Evolutionary conservation across 2,113 vertebrate genomes (phyloP).

Genomic region (Poicephalus meyeri): DNA sequence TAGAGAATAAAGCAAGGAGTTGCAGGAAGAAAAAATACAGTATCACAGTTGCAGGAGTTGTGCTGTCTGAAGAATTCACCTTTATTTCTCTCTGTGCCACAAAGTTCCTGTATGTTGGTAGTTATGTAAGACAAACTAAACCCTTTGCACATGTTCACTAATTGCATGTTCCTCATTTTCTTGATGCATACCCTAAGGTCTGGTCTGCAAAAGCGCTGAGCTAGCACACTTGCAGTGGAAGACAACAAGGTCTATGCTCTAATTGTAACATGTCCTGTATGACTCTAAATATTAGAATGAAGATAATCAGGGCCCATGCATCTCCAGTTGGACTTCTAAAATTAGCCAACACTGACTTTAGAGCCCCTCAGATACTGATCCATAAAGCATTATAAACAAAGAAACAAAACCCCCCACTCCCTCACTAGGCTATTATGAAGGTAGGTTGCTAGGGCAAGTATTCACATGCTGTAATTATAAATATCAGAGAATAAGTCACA

Average conservation of each 20-base stretch:
- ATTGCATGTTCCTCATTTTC: not conserved
- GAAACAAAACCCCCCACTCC: not conserved
- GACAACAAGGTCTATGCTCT: not conserved
- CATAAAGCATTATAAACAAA: not conserved
- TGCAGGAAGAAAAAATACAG: not conserved
- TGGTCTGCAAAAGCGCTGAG: not conserved
- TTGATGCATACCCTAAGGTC: not conserved
- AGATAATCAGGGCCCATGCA: not conserved
- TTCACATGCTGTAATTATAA: not conserved
- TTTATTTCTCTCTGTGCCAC: not conserved
- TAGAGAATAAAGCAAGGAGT: not conserved
- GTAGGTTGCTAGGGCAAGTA: not conserved
- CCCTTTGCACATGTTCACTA: not conserved
- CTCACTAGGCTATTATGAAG: not conserved
- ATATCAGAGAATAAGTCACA: not conserved
- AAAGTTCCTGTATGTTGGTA: not conserved
- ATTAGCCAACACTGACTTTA: not conserved
- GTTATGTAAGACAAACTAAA: not conserved
- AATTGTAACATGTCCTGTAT: not conserved
- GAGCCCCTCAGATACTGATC: not conserved
- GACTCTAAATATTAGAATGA: not conserved
- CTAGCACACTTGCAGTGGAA: not conserved
- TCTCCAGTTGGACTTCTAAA: not conserved
- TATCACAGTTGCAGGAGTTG: not conserved
- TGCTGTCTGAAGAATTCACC: not conserved